Evolutionary conservation across 1,140 invertebrate genomes (phyloP).

Genomic region (Drosophila oshimai): DNA sequence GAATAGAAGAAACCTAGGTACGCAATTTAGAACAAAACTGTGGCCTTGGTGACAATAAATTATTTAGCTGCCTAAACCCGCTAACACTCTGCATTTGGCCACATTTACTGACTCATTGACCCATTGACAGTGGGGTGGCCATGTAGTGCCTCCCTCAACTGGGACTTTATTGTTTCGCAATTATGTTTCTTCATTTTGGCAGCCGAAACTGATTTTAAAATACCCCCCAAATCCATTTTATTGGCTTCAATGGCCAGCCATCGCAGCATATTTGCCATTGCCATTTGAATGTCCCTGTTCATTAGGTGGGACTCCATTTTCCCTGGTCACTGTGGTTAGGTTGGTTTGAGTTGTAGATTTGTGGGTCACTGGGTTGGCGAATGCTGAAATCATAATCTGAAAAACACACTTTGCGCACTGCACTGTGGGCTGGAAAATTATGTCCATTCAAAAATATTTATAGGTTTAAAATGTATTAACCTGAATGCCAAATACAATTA

Average conservation of each 20-base stretch:
- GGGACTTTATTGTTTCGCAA: conserved; percentile 61
- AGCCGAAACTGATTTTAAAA: conserved; percentile 65
- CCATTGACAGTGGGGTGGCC: conserved; percentile 39
- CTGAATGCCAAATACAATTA: too few species aligned
- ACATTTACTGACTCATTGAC: conserved; percentile 7
- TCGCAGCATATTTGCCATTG: conserved; percentile 50
- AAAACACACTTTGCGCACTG: too few species aligned
- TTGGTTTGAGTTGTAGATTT: not conserved
- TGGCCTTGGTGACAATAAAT: too few species aligned
- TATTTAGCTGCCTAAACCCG: too few species aligned
- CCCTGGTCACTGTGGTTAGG: conserved; percentile 10
- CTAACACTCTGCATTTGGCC: conserved; percentile 6
- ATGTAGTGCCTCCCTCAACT: too few species aligned
- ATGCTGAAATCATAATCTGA: too few species aligned
- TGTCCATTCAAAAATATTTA: too few species aligned
- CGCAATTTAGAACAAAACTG: too few species aligned
- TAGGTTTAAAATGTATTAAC: too few species aligned
- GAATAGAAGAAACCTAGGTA: too few species aligned
- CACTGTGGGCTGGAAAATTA: too few species aligned
- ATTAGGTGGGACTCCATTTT: conserved; percentile 39
- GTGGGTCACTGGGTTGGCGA: not conserved
- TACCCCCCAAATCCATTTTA: conserved; percentile 57
- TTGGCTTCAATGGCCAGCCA: not conserved
- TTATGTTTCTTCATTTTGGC: conserved; percentile 45
- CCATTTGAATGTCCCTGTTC: conserved; percentile 42